These are phyloP conservation scores for Agonum fuliginosum DNA, from an alignment of 2,888 invertebrate species.

Conservation along the genomic window DNA sequence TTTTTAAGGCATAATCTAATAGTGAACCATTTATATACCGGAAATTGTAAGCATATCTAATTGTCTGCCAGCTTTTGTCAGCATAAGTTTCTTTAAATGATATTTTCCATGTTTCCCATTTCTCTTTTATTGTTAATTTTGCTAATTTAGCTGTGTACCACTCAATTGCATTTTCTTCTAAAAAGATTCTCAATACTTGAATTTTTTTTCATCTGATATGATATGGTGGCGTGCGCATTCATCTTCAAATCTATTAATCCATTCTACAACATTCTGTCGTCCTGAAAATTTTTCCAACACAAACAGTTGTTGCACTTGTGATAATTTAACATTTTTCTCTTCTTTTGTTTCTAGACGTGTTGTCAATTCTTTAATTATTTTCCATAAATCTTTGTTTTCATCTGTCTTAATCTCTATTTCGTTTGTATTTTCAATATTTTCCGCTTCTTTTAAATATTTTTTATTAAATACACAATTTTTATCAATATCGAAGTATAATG, in stretches of 20 bases:
- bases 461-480: neutral
- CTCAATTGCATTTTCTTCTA: neutral
- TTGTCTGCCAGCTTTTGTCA: constrained; percentile 48
- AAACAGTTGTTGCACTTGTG: neutral
- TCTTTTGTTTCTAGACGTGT: neutral
- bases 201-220: neutral
- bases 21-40: neutral
- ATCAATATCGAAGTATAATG: neutral
- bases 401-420: neutral
- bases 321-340: neutral
- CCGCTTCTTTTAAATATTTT: neutral
- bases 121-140: neutral
- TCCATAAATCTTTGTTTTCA: neutral
- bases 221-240: neutral
- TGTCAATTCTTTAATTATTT: neutral
- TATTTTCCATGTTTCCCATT: constrained; percentile 5
- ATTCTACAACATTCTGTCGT: neutral
- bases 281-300: neutral
- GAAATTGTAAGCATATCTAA: neutral
- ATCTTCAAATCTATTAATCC: neutral
- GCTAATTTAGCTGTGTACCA: neutral
- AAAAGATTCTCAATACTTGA: neutral
- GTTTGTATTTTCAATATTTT: neutral
- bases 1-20: neutral
- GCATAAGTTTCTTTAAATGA: constrained; percentile 44